Evolutionary conservation across 2,797 vertebrate species (phyloP).

Genomic region (Arrhamphus sclerolepis): DNA sequence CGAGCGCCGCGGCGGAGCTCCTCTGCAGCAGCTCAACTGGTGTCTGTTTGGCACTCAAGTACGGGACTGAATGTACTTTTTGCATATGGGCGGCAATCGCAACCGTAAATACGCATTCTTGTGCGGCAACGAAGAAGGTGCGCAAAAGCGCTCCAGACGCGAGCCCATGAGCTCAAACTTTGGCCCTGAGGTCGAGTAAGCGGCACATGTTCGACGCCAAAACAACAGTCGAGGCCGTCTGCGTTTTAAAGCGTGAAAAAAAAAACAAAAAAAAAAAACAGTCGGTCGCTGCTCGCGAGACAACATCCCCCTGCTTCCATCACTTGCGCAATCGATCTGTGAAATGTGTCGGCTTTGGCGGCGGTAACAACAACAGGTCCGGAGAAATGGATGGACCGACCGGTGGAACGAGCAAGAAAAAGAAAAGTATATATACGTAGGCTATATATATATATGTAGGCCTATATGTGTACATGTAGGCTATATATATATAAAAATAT

Average conservation of each 20-base stretch:
- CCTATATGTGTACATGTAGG: too few relatives aligned
- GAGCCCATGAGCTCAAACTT: too few relatives aligned
- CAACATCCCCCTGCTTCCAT: constrained; percentile 58
- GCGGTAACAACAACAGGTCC: constrained; percentile 49
- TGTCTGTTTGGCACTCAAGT: constrained; percentile 52
- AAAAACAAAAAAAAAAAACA: too few relatives aligned
- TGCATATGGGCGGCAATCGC: constrained; percentile 73
- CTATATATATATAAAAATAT: too few relatives aligned
- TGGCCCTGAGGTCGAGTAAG: too few relatives aligned
- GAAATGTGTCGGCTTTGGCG: constrained; percentile 42
- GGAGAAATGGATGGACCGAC: constrained; percentile 26
- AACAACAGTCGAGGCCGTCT: constrained; percentile 51
- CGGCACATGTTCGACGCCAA: constrained; percentile 46
- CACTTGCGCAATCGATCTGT: constrained; percentile 69
- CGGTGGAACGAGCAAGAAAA: background rate
- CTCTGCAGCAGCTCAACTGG: constrained; percentile 32
- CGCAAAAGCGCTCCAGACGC: constrained; percentile 6
- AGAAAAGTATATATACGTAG: too few relatives aligned
- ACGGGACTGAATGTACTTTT: constrained; percentile 78
- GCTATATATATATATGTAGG: too few relatives aligned
- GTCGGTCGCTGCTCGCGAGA: constrained; percentile 41
- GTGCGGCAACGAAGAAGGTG: constrained; percentile 30
- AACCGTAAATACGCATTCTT: constrained; percentile 61
- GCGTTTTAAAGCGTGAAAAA: constrained; percentile 40
- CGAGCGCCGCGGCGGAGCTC: constrained; percentile 21